A percentile compares a stretch with the other conserved stretches of the same genome.
phyloP scores from a whole-genome alignment of 2,888 invertebrate genomes.

The Cacoxenus indagator region DNA sequence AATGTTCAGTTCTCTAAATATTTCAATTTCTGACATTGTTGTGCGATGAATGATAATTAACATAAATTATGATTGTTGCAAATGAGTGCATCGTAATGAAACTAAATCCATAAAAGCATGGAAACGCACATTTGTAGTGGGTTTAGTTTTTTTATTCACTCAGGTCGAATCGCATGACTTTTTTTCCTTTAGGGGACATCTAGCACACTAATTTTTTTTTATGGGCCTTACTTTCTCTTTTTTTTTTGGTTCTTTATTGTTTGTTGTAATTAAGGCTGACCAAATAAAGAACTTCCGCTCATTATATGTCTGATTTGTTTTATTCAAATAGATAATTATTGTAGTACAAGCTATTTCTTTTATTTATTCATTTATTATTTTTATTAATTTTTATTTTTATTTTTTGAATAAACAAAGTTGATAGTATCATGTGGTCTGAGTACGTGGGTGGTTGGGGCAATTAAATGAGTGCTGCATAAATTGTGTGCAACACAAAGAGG shows the following conservation, averaged over 20 bases:
- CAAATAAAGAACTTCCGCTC: constrained; percentile 64
- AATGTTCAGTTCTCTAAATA: background rate
- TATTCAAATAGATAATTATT: constrained; percentile 61
- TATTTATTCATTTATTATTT: background rate
- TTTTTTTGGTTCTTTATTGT: constrained; percentile 41
- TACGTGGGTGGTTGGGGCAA: background rate
- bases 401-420: background rate
- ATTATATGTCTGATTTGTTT: constrained; percentile 48
- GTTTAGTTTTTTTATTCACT: constrained; percentile 27
- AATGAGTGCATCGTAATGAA: constrained; percentile 51
- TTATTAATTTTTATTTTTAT: background rate
- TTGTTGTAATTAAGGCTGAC: constrained; percentile 62
- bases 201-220: constrained; percentile 22
- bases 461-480: background rate
- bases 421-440: background rate
- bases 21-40: background rate
- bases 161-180: background rate
- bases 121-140: constrained; percentile 23
- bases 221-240: background rate
- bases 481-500: background rate
- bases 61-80: constrained; percentile 58
- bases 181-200: constrained; percentile 23
- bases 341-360: background rate
- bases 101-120: constrained; percentile 45
- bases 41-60: constrained; percentile 53